Percentiles rank a stretch among this genome's conserved stretches.
phyloP scores from a whole-genome alignment of 2,113 vertebrate species.

The human (Homo sapiens) region GRCh38 chr20:17005501-17006000 shows the following conservation, averaged over 20 bases:
- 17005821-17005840: neutral
- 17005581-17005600: neutral
- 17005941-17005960: neutral
- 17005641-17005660: neutral
- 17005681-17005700: neutral
- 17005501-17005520: neutral
- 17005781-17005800: neutral
- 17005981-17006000: neutral
- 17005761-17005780: neutral
- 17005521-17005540: neutral
- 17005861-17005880: neutral
- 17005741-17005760: neutral
- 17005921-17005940: neutral
- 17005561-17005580: neutral
- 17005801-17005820: too few species aligned
- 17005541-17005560: neutral
- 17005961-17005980: neutral
- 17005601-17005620: neutral
- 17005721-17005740: neutral
- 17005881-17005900: neutral
- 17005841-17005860: neutral
- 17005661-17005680: neutral
- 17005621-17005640: neutral
- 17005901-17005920: too few species aligned
- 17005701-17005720: neutral